phyloP scores from a whole-genome alignment of 2,888 invertebrate genomes.

The Cerastoderma edule region DNA sequence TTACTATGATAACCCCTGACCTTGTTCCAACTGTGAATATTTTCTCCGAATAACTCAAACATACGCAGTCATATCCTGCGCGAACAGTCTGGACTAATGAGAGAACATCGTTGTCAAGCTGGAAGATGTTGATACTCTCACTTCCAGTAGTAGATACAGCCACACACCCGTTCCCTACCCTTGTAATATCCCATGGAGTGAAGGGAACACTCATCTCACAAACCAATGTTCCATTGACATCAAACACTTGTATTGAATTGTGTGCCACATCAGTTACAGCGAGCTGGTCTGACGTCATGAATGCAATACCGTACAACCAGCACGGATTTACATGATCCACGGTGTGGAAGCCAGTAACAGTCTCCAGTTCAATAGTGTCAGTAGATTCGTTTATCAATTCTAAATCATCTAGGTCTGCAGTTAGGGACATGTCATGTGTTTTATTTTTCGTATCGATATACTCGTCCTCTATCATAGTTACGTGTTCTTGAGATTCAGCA shows the following conservation, averaged over 20 bases:
- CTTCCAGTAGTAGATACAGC: conserved; percentile 34
- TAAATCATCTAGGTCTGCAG: background rate
- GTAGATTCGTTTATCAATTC: background rate
- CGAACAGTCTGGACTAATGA: background rate
- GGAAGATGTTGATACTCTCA: conserved; percentile 20
- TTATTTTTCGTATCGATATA: background rate
- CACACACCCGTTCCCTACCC: background rate
- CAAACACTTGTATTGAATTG: conserved; percentile 40
- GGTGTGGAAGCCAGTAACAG: conserved; percentile 2
- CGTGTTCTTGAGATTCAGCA: background rate
- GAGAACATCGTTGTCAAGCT: background rate
- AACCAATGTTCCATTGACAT: conserved; percentile 1
- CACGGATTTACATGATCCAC: conserved; percentile 33
- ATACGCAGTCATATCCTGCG: background rate
- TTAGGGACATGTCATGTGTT: background rate
- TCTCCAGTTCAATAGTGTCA: too few species aligned
- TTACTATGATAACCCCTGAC: conserved; percentile 24
- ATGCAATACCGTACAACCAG: conserved; percentile 41
- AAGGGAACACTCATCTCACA: conserved; percentile 22
- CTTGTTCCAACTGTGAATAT: conserved; percentile 32
- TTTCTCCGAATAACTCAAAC: background rate
- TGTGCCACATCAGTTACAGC: conserved; percentile 46
- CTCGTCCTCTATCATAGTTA: background rate
- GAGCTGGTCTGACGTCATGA: conserved; percentile 25
- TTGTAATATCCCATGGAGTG: conserved; percentile 40